phyloP scores from a whole-genome alignment of 2,888 invertebrate species.

The Archips crataeganus region DNA sequence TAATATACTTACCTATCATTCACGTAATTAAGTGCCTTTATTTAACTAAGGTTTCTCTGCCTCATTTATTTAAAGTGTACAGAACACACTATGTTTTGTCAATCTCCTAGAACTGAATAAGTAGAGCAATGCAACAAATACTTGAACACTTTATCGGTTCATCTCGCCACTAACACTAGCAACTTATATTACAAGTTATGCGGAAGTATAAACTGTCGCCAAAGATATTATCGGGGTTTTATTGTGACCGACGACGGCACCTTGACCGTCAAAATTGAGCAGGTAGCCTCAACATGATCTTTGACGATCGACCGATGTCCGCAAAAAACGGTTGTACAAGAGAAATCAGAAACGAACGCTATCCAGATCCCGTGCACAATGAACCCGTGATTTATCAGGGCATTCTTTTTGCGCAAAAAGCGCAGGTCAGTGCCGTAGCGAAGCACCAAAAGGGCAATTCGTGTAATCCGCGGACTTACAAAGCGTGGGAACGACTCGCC shows the following conservation, averaged over 20 bases:
- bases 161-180: slow-evolving; percentile 2
- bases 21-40: too few relatives aligned
- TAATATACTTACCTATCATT: too few relatives aligned
- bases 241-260: slow-evolving; percentile 80
- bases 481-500: slow-evolving; percentile 71
- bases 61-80: too few relatives aligned
- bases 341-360: slow-evolving; percentile 67
- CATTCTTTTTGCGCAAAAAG: slow-evolving; percentile 82
- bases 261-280: slow-evolving; percentile 81
- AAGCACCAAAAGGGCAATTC: slow-evolving; percentile 84
- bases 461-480: slow-evolving; percentile 74
- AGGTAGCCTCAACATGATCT: slow-evolving; percentile 76
- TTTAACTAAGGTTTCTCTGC: too few relatives aligned
- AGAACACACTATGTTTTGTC: too few relatives aligned
- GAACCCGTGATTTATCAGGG: slow-evolving; percentile 80
- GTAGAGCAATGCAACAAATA: background rate
- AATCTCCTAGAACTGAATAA: too few relatives aligned
- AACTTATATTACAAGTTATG: slow-evolving; percentile 55
- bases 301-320: slow-evolving; percentile 60
- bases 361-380: slow-evolving; percentile 74
- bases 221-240: slow-evolving; percentile 69
- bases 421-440: slow-evolving; percentile 79
- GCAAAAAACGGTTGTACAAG: slow-evolving; percentile 72
- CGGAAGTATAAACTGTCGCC: slow-evolving; percentile 58
- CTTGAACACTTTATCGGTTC: slow-evolving; percentile 8